These are phyloP conservation scores for Orchestes rusci DNA, from an alignment of 2,888 invertebrate species.

Conservation along the genomic window DNA sequence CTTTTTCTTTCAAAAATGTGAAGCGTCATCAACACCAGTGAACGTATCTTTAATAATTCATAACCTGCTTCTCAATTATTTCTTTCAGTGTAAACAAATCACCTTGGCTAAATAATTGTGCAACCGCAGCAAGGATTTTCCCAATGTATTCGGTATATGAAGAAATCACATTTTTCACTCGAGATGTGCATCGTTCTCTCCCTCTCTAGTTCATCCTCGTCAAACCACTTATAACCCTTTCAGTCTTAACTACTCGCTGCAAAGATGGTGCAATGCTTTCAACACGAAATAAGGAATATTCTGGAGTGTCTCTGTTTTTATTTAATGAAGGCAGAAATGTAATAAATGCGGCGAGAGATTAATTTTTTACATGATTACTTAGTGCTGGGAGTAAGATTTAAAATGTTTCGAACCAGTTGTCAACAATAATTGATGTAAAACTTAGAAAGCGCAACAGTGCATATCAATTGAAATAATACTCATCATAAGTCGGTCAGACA, in stretches of 20 bases:
- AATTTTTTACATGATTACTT: too few relatives aligned
- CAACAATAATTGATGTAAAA: too few relatives aligned
- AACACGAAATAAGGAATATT: conserved; percentile 14
- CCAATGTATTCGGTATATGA: conserved; percentile 36
- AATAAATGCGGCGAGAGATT: too few relatives aligned
- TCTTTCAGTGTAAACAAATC: neutral
- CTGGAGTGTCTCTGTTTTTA: conserved; percentile 9
- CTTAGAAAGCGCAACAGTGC: too few relatives aligned
- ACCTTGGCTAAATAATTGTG: neutral
- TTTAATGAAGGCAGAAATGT: conserved; percentile 14
- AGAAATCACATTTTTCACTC: conserved; percentile 47
- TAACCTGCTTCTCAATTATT: too few relatives aligned
- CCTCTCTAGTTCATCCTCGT: conserved; percentile 31
- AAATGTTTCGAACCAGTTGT: too few relatives aligned
- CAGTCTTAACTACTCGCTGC: conserved; percentile 33
- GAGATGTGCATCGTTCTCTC: conserved; percentile 32
- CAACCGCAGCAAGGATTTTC: conserved; percentile 6
- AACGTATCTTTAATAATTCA: too few relatives aligned
- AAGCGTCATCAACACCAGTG: too few relatives aligned
- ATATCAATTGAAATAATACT: too few relatives aligned
- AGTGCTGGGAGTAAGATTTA: too few relatives aligned
- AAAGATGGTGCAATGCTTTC: conserved; percentile 19
- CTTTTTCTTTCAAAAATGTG: too few relatives aligned
- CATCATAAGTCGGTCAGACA: too few relatives aligned
- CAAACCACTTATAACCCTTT: conserved; percentile 45